Evolutionary conservation across 2,888 invertebrate species (phyloP).

Genomic region (Polia nebulosa): DNA sequence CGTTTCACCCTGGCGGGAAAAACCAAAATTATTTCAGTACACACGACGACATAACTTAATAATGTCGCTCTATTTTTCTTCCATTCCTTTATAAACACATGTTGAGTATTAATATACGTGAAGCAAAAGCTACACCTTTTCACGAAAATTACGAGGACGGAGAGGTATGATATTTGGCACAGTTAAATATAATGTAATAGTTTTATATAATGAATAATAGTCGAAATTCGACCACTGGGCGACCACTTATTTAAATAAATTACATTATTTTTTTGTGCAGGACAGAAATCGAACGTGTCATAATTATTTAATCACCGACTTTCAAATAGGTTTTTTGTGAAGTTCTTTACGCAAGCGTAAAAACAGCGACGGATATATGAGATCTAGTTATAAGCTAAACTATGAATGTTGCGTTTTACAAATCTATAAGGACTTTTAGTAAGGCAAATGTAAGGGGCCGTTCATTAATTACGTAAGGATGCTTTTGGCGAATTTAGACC

Average conservation of each 20-base stretch:
- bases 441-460: too few relatives aligned
- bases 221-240: too few relatives aligned
- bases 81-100: not conserved
- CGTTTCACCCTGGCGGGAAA: constrained; percentile 10
- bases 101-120: too few relatives aligned
- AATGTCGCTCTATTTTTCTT: constrained; percentile 8
- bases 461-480: too few relatives aligned
- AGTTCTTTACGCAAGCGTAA: not conserved
- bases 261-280: constrained; percentile 15
- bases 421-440: not conserved
- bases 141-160: too few relatives aligned
- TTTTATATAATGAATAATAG: too few relatives aligned
- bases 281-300: constrained; percentile 7
- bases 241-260: constrained; percentile 3
- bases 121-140: too few relatives aligned
- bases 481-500: too few relatives aligned
- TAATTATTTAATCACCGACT: constrained; percentile 20
- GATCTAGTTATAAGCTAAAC: not conserved
- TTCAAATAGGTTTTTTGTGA: constrained; percentile 20
- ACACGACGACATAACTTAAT: constrained; percentile 22
- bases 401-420: too few relatives aligned
- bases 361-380: not conserved
- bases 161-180: too few relatives aligned
- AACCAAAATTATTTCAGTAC: constrained; percentile 32
- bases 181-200: too few relatives aligned